Evolutionary conservation across 2,113 vertebrate species (phyloP), one percentile per base, ranked within the genome.

Genomic region (Pantherophis guttatus): DNA sequence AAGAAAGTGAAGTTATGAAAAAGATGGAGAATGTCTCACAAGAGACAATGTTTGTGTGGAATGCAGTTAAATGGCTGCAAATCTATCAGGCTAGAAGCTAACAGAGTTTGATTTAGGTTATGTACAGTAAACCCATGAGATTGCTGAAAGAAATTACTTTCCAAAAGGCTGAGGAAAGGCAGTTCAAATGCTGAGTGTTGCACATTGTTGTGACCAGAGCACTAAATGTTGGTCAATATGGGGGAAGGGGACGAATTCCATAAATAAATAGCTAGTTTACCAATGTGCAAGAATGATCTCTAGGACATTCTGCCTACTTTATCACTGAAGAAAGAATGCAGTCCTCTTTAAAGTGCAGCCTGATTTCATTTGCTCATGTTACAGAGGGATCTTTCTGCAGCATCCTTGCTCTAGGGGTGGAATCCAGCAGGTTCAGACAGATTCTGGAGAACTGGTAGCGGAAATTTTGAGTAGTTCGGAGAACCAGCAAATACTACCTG

Each of bases 31-130:
- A 7, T 21, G 0, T 0, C 13, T 50, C 75, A 88, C 39, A 92
- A 85, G 70, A 57, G 50, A 58, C 44, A 48, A 44, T 29, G 39
- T 53, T 55, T 57, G 15, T 54, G n/a, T 3, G 86, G 92, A 62
- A 33, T 58, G 94, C 88, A 95, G 48, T 87, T 92, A 94, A 95
- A 94, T 2, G 44, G 91, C 93, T n/a, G 85, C 93, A 88, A 94
- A 96, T 93, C 81, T 44, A 86, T 92, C 62, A 90, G 26, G 93
- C 24, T 15, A 29, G 8, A 93, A 24, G 93, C 88, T 92, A 48
- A 59, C 86, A 94, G 90, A 89, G 65, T 94, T 48, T 70, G 91
- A 95, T 94, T 94, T 93, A n/a, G 59, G 75, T 86, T 53, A 88
- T 44, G 57, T 53, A 29, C 24, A 65, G 1, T n/a, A 81, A 23